A percentile compares a stretch with the other conserved stretches of the same genome.
phyloP scores from a whole-genome alignment of 2,888 invertebrate genomes.

The Alitta virens region DNA sequence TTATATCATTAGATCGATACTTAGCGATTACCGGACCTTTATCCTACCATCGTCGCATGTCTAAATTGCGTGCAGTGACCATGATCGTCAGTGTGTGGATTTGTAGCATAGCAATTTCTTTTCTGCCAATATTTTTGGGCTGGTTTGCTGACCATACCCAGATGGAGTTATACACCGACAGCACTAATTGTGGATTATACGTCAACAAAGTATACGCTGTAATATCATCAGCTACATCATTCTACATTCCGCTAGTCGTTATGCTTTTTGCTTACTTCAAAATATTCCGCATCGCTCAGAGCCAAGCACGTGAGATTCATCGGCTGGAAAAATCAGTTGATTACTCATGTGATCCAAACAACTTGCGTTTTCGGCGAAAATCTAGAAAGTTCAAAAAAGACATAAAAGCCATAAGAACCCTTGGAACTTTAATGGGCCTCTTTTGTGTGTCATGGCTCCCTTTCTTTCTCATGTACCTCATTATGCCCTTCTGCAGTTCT shows the following conservation, averaged over 20 bases:
- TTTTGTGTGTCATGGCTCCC: constrained; percentile 36
- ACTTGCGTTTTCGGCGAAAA: constrained; percentile 6
- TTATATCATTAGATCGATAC: constrained; percentile 47
- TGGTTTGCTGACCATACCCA: constrained; percentile 58
- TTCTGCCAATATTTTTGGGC: constrained; percentile 50
- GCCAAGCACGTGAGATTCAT: constrained; percentile 41
- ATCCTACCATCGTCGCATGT: constrained; percentile 41
- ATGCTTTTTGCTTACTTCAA: constrained; percentile 47
- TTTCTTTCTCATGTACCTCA: constrained; percentile 36
- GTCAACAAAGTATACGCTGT: constrained; percentile 50
- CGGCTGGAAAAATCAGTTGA: constrained; percentile 35
- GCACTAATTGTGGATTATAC: constrained; percentile 28
- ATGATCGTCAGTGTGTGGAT: constrained; percentile 43
- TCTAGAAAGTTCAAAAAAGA: constrained; percentile 27
- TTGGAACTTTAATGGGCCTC: constrained; percentile 35
- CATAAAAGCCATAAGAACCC: constrained; percentile 34
- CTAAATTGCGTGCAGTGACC: constrained; percentile 33
- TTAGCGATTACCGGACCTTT: constrained; percentile 50
- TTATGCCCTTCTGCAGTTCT: constrained; percentile 31
- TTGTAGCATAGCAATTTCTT: constrained; percentile 46
- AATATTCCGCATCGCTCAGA: constrained; percentile 44
- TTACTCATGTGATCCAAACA: background rate
- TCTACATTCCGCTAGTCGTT: constrained; percentile 47
- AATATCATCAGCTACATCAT: constrained; percentile 46
- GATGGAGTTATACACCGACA: constrained; percentile 36